These are phyloP conservation scores for Pantelozetes paolii DNA, from an alignment of 2,888 invertebrate genomes.

Conservation along the genomic window DNA sequence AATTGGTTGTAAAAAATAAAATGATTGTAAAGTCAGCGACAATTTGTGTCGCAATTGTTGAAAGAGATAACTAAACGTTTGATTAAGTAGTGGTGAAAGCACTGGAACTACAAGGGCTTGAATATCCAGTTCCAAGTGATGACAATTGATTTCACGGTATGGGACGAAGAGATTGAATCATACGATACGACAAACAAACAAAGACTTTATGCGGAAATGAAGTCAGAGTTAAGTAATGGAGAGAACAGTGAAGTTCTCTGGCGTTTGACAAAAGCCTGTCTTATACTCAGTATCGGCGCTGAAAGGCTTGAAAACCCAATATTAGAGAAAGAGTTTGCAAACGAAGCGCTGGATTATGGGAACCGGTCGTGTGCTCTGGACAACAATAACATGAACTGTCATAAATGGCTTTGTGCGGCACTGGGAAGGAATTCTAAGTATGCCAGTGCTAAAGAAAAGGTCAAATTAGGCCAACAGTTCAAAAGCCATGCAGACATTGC, in stretches of 20 bases:
- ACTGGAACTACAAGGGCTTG: too few relatives aligned
- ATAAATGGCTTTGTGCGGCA: slow-evolving; percentile 19
- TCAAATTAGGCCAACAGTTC: slow-evolving; percentile 63
- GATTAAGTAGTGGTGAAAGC: too few relatives aligned
- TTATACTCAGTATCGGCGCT: neutral
- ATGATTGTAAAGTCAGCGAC: too few relatives aligned
- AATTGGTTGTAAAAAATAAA: too few relatives aligned
- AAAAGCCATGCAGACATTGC: slow-evolving; percentile 66
- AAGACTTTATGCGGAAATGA: neutral
- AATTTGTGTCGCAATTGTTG: too few relatives aligned
- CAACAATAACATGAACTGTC: neutral
- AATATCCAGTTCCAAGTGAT: too few relatives aligned
- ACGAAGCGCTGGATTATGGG: neutral
- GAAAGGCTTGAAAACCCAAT: neutral
- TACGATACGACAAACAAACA: neutral
- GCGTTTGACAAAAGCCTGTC: neutral
- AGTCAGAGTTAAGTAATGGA: neutral
- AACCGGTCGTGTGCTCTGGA: neutral
- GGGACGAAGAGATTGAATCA: neutral
- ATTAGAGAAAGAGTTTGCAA: neutral
- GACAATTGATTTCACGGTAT: too few relatives aligned
- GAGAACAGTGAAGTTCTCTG: slow-evolving; percentile 15
- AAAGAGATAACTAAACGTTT: too few relatives aligned
- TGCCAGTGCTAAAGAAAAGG: slow-evolving; percentile 62
- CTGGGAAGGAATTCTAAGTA: slow-evolving; percentile 50